Conservation (phyloP, 92 coral and sea anemone species). For the Bergia sp. region DNA sequence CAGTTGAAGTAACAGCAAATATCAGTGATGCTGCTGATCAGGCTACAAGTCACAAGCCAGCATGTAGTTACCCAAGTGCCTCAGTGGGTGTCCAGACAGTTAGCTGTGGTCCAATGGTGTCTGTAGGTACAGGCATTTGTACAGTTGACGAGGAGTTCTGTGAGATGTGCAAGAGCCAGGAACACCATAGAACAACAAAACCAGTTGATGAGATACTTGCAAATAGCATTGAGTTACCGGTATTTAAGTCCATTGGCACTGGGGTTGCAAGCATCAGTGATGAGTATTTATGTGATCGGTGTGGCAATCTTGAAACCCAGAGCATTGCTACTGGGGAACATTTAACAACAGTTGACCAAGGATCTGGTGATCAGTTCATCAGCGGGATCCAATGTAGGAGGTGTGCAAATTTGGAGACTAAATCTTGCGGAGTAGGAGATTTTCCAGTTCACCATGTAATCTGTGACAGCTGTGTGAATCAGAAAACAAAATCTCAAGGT, state of each 20-base stretch:
- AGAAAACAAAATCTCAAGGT: constrained; percentile 51
- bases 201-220: constrained; percentile 89
- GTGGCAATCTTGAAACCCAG: constrained; percentile 61
- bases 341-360: constrained; percentile 37
- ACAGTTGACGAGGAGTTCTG: constrained; percentile 84
- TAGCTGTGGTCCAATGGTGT: constrained; percentile 50
- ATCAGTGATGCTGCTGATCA: background rate
- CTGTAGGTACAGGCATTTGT: constrained; percentile 91
- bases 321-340: constrained; percentile 74
- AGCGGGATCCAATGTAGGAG: constrained; percentile 23
- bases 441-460: constrained; percentile 44
- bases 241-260: constrained; percentile 73
- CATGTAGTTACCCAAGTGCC: background rate
- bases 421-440: constrained; percentile 56
- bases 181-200: constrained; percentile 56
- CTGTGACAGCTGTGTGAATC: constrained; percentile 46
- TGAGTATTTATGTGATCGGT: constrained; percentile 66
- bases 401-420: constrained; percentile 38
- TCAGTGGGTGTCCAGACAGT: constrained; percentile 73
- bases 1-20: constrained; percentile 61
- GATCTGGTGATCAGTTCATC: constrained; percentile 26
- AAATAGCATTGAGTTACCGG: constrained; percentile 71
- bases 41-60: background rate
- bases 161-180: constrained; percentile 59
- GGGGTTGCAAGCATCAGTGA: constrained; percentile 70